Percentiles rank a stretch among this genome's conserved stretches.
Conservation (phyloP, 2,113 vertebrate species). For the Eupsittula cactorum region DNA sequence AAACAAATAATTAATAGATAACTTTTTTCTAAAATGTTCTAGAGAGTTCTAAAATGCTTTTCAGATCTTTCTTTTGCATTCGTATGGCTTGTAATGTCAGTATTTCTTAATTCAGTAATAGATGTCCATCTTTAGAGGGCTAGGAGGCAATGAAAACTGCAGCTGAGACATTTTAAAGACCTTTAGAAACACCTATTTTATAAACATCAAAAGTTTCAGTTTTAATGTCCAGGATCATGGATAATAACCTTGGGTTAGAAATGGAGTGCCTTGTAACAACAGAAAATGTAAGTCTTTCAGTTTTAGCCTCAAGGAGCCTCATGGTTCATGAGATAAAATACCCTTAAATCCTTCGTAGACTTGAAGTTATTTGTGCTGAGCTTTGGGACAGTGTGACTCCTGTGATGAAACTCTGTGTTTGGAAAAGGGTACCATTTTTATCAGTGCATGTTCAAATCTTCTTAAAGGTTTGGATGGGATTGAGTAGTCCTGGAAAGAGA, state of each 20-base stretch:
- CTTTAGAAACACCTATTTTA: background rate
- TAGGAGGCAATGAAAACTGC: background rate
- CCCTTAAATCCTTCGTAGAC: background rate
- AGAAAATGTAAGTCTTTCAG: background rate
- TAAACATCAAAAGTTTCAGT: conserved; percentile 6
- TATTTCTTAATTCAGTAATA: background rate
- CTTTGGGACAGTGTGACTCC: background rate
- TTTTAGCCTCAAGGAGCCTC: conserved; percentile 11
- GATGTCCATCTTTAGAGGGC: background rate
- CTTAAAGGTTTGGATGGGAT: background rate
- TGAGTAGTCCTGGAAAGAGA: conserved; percentile 29
- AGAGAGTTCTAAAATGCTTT: background rate
- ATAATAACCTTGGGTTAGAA: background rate
- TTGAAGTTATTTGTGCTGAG: background rate
- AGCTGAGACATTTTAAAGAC: background rate
- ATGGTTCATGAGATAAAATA: background rate
- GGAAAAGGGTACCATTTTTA: background rate
- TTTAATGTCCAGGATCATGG: background rate
- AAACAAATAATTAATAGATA: background rate
- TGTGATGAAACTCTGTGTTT: background rate
- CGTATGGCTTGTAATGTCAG: background rate
- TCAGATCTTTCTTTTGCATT: background rate
- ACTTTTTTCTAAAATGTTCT: background rate
- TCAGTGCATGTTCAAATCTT: background rate
- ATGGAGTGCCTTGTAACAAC: background rate